phyloP scores from a whole-genome alignment of 2,797 vertebrate species.

The Chlorospingus semifuscus region DNA sequence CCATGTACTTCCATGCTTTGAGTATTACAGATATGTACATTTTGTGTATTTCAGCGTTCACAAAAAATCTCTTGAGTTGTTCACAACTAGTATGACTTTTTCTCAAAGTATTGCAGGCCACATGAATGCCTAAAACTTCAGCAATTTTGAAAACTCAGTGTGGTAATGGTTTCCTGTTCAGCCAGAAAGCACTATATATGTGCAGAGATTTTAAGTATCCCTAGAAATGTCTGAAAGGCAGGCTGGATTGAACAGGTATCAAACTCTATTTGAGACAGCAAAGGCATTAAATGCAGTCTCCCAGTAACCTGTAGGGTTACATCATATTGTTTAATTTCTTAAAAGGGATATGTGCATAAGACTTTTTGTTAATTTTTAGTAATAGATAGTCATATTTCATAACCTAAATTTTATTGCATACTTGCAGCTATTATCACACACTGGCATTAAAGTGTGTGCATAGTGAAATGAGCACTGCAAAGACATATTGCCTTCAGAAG shows the following conservation, averaged over 20 bases:
- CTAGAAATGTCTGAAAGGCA: slow-evolving; percentile 12
- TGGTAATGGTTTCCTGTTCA: not conserved
- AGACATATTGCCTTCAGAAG: not conserved
- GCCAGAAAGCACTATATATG: not conserved
- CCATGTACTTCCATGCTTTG: not conserved
- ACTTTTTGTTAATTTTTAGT: not conserved
- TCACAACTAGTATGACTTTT: not conserved
- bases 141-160: not conserved
- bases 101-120: not conserved
- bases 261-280: not conserved
- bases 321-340: not conserved
- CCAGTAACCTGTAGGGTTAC: not conserved
- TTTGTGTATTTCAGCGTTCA: not conserved
- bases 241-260: not conserved
- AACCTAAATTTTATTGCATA: not conserved
- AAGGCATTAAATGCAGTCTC: not conserved
- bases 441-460: not conserved
- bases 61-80: not conserved
- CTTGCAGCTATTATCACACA: not conserved
- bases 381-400: not conserved
- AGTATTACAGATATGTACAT: not conserved
- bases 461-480: not conserved
- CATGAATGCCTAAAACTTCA: not conserved
- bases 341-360: not conserved
- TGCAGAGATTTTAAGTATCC: not conserved